Base-by-base conservation (phyloP, 2,888 invertebrate genomes). In the Hydrotaea cyrtoneurina region DNA sequence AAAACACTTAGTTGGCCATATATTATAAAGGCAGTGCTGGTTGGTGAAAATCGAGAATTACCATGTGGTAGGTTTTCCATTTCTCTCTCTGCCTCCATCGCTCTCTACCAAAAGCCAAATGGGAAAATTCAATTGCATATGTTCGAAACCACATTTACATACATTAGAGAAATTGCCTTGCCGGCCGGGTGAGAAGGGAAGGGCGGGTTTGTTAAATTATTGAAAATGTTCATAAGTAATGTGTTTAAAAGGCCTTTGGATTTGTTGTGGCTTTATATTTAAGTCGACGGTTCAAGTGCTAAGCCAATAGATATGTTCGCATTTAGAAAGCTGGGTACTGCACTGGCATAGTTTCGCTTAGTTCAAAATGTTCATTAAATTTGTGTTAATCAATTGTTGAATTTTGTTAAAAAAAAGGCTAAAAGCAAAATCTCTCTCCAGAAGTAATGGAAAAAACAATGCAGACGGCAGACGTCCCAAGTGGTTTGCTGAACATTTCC, bases 1-100 rank as follows among this genome's bases (percentile, higher is more conserved):
- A 78, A 57, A 39, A 39, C 39, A 74, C 46, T 78, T 57, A 69
- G 55, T 31, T 75, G 75, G 50, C 71, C 53, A 71, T 77, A 36
- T 26, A 46, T 75, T 78, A 62, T 69, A 53, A 59, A 23, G 17
- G 43, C 71, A 23, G 11, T 50, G 2, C 31, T 72, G 50, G 53
- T 31, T 62, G 21, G 19, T 75, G 39, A 69, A 69, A 69, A 2
- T 10, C 23, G 21, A 69, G n/a, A 46, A 43, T 13, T 46, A 11
- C 39, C 46, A 69, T 69, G 43, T 46, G 69, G 69, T 69, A 15
- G n/a, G 46, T 2, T 46, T 69, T 23, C 39, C 19, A 46, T 15
- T 69, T 46, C 31, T 62, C 2, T 15, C 46, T 46, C 31, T 62
- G 2, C 59, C 26, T 21, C 21, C 57, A 21, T 23, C 17, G n/a